Base-by-base conservation (phyloP, 2,888 invertebrate species). In the Cephus nigrinus region DNA sequence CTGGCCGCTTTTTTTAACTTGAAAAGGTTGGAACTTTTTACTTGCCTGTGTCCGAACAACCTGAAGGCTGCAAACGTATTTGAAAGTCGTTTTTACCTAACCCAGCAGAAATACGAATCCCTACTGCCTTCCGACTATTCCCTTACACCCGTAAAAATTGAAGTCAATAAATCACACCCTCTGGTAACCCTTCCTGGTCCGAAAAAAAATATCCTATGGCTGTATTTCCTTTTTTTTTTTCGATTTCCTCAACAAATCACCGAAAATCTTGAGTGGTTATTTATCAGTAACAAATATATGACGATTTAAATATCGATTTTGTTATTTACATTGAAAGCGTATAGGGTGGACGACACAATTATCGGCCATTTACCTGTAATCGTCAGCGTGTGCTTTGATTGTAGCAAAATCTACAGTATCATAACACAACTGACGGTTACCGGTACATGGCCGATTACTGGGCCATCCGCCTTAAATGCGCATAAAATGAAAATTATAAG, bases 281-380 rank as follows among this genome's bases (percentile, higher is more conserved):
- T 84, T 86, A 84, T 84, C 76, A 79, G 76, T 83, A 80, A 84
- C 84, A 84, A 85, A 84, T 85, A 55, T 23, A 55, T 23, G 23
- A 55, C 9, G 23, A 40, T 15, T 40, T 40, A 40, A 4, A 15
- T 40, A 40, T 40, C 40, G 15, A 40, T 40, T 40, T 15, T 5
- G 2, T 4, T 5, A 15, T 40, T 40, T 40, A 40, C 40, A 40
- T 15, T 5, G 4, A 40, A 15, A 40, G 15, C 40, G 40, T 15
- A 15, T 15, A 32, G 32, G 32, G 32, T 32, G 32, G 32, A 4
- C 32, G 32, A 1, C 4, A 3, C 3, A 32, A 32, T 32, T 32
- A 32, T 32, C 32, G 32, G 32, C 32, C 4, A 32, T 32, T 32
- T 32, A 32, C 32, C 32, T 4, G 32, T 32, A 32, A 32, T 32